Evolutionary conservation across 2,797 vertebrate genomes (phyloP).

Genomic region (Dallia pectoralis): DNA sequence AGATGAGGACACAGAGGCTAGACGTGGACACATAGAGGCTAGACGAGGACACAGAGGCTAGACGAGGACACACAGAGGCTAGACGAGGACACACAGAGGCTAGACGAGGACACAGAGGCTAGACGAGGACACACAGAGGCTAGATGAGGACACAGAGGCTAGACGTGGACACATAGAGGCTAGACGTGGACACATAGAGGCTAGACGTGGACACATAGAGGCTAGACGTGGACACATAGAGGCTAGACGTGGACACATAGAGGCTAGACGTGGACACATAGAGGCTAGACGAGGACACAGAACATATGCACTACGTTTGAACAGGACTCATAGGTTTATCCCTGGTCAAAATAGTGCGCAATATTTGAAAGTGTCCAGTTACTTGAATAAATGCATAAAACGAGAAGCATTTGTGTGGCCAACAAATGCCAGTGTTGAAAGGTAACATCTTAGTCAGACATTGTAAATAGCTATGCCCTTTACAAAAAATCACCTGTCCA

Average conservation of each 20-base stretch:
- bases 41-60: not conserved
- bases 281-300: not conserved
- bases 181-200: not conserved
- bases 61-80: not conserved
- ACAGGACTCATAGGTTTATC: too few relatives aligned
- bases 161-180: not conserved
- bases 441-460: not conserved
- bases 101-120: not conserved
- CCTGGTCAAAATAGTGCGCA: not conserved
- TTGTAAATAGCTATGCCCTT: too few relatives aligned
- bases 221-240: not conserved
- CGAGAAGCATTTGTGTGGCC: not conserved
- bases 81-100: not conserved
- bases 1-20: not conserved
- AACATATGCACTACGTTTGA: not conserved
- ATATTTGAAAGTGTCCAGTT: not conserved
- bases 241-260: not conserved
- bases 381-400: too few relatives aligned
- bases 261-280: not conserved
- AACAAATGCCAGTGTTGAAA: slow-evolving; percentile 1
- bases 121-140: not conserved
- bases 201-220: not conserved
- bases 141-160: not conserved
- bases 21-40: not conserved
- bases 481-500: too few relatives aligned